Evolutionary conservation across 2,888 invertebrate species (phyloP).

Genomic region (Rhaphigaster nebulosa): DNA sequence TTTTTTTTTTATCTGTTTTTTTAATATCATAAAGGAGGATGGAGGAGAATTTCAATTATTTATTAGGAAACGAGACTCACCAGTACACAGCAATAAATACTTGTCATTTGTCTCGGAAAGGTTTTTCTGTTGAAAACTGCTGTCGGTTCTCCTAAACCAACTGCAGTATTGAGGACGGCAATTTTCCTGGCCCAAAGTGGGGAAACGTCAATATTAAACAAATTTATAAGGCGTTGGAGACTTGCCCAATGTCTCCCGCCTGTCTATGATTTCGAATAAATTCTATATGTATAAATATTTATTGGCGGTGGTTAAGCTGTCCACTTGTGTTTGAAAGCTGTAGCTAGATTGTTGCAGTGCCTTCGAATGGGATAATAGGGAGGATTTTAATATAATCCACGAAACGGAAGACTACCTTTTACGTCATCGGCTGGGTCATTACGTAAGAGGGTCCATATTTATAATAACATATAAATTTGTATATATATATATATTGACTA

Average conservation of each 20-base stretch:
- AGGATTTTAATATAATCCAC: not conserved
- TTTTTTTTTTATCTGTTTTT: too few relatives aligned
- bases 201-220: conserved; percentile 7
- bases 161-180: not conserved
- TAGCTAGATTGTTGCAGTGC: not conserved
- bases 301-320: conserved; percentile 18
- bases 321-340: not conserved
- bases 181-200: not conserved
- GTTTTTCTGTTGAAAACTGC: not conserved
- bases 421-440: not conserved
- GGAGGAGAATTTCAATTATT: not conserved
- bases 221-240: not conserved
- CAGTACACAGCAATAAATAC: not conserved
- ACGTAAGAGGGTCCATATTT: not conserved
- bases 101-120: not conserved
- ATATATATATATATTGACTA: not conserved
- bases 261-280: not conserved
- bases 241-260: not conserved
- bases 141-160: not conserved
- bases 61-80: not conserved
- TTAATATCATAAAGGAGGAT: not conserved
- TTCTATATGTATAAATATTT: conserved; percentile 13
- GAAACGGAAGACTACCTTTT: not conserved
- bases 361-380: not conserved
- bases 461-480: not conserved